These are phyloP conservation scores for Anser cygnoides DNA, from an alignment of 2,113 vertebrate genomes.

Conservation along the genomic window DNA sequence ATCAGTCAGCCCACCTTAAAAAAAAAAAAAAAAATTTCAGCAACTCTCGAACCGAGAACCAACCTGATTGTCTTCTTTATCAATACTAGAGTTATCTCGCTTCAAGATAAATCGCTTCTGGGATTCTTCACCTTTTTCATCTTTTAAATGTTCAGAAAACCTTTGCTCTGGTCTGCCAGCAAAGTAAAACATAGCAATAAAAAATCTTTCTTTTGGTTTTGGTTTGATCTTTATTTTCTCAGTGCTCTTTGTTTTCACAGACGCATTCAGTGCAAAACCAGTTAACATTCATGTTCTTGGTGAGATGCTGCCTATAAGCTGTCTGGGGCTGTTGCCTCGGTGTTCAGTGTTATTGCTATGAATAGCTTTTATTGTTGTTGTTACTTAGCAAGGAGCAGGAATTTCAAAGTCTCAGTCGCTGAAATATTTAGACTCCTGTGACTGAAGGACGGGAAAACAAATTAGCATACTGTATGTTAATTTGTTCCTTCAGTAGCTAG, in stretches of 20 bases:
- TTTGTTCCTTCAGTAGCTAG: slow-evolving; percentile 1
- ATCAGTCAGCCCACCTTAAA: slow-evolving; percentile 81
- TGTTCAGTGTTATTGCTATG: slow-evolving; percentile 60
- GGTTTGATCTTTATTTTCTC: slow-evolving; percentile 58
- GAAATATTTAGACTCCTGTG: slow-evolving; percentile 36
- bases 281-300: slow-evolving; percentile 16
- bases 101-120: slow-evolving; percentile 91
- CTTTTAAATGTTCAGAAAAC: slow-evolving; percentile 89
- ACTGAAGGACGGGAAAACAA: slow-evolving; percentile 40
- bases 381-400: slow-evolving; percentile 44
- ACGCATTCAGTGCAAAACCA: slow-evolving; percentile 64
- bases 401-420: slow-evolving; percentile 33
- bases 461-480: slow-evolving; percentile 46
- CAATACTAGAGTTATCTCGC: slow-evolving; percentile 89
- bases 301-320: slow-evolving; percentile 27
- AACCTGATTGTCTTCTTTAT: slow-evolving; percentile 90
- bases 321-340: neutral
- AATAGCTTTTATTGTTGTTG: slow-evolving; percentile 63
- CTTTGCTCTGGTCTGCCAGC: slow-evolving; percentile 88
- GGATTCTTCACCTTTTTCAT: slow-evolving; percentile 87
- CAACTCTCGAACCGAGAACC: slow-evolving; percentile 84
- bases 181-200: slow-evolving; percentile 86
- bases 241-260: slow-evolving; percentile 66
- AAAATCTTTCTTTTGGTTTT: slow-evolving; percentile 65
- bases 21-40: slow-evolving; percentile 61